Conservation (phyloP, 2,797 vertebrate species). For the Lithobates sylvaticus region DNA sequence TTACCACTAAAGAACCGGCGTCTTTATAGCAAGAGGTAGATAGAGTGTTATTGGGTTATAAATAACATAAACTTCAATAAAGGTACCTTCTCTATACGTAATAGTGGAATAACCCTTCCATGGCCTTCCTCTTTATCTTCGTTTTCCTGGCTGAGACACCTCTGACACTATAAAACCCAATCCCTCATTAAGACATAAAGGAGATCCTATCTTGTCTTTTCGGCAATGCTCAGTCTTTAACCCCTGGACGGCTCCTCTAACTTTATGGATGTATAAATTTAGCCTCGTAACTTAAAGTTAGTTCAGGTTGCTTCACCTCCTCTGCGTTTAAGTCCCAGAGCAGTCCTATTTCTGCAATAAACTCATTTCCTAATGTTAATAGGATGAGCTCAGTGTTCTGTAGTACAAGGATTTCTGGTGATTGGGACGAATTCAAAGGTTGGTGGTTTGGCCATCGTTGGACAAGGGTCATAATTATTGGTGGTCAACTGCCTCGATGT, state of each 20-base stretch:
- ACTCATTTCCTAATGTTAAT: not conserved
- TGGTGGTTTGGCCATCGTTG: no score
- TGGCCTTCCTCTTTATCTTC: conserved; percentile 21
- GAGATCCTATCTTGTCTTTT: conserved; percentile 18
- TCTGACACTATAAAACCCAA: not conserved
- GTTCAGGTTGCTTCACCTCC: not conserved
- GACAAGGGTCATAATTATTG: no score
- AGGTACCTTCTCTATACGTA: conserved; percentile 18
- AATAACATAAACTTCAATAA: conserved; percentile 39
- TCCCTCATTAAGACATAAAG: not conserved
- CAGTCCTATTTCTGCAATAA: not conserved
- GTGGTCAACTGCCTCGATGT: no score
- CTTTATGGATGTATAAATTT: not conserved
- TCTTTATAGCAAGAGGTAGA: conserved; percentile 41
- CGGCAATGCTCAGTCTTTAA: not conserved
- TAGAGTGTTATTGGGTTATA: conserved; percentile 44
- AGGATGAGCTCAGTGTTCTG: not conserved
- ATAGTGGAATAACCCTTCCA: conserved; percentile 11
- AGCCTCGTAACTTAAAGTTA: not conserved
- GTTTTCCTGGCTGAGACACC: not conserved
- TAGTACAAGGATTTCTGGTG: no score
- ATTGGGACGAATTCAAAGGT: no score
- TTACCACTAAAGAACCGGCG: conserved; percentile 31
- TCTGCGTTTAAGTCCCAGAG: not conserved
- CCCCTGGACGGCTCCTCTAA: not conserved